Percentiles rank a stretch among this genome's conserved stretches.
phyloP scores from a whole-genome alignment of 2,888 invertebrate genomes.

The Tanytarsus gracilentus region DNA sequence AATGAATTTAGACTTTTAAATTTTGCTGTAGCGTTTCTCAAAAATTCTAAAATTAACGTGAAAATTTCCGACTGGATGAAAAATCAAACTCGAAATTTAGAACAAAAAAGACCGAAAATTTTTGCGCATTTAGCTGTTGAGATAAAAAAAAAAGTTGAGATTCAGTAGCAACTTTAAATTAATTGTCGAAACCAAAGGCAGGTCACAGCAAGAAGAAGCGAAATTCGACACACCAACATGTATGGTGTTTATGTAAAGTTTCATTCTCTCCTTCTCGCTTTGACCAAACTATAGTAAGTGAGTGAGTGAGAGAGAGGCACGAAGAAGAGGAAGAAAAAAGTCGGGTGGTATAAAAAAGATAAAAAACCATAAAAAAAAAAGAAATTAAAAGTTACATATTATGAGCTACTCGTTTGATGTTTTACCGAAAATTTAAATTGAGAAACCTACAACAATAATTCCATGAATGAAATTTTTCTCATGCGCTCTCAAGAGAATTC shows the following conservation, averaged over 20 bases:
- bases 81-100: too few relatives aligned
- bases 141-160: slow-evolving; percentile 4
- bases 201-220: slow-evolving; percentile 1
- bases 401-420: slow-evolving; percentile 21
- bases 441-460: slow-evolving; percentile 20
- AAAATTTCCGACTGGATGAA: too few relatives aligned
- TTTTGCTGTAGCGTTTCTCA: too few relatives aligned
- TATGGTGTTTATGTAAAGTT: slow-evolving; percentile 28
- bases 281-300: background rate
- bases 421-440: slow-evolving; percentile 29
- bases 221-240: slow-evolving; percentile 23
- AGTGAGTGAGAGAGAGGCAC: slow-evolving; percentile 1
- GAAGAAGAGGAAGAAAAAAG: slow-evolving; percentile 2
- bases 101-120: background rate
- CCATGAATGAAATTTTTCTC: too few relatives aligned
- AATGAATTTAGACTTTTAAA: too few relatives aligned
- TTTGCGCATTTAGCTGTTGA: background rate
- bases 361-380: slow-evolving; percentile 27
- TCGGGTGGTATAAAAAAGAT: slow-evolving; percentile 24
- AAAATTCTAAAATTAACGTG: too few relatives aligned
- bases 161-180: slow-evolving; percentile 9
- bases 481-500: too few relatives aligned
- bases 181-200: slow-evolving; percentile 2
- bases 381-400: slow-evolving; percentile 29
- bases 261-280: slow-evolving; percentile 13